Evolutionary conservation across 2,113 vertebrate genomes (phyloP), one percentile per base, ranked within the genome.

Genomic region (Arothron firmamentum): DNA sequence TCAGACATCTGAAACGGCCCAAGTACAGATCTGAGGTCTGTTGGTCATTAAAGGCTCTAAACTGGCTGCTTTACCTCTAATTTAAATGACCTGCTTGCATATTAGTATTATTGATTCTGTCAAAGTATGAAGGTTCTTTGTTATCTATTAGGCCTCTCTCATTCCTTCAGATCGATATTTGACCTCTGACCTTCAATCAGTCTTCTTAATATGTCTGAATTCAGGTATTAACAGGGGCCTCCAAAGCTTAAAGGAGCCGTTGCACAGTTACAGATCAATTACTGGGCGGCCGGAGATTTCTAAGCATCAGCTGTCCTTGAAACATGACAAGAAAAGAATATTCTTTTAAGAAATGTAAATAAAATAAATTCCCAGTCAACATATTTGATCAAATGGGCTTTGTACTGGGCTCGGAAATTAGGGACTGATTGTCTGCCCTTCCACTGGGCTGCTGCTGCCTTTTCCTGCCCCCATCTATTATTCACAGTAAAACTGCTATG

Each of bases 401-500:
- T 38, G 34, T 38, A 9, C 34, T n/a, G n/a, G n/a, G n/a, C n/a
- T n/a, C 4, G 34, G 38, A 49, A 18, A 56, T 18, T 48, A 3
- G 17, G 28, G 19, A 70, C 60, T 20, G 2, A 34, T 43, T 70
- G 45, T 19, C 7, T 53, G 11, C n/a, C 23, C 55, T 8, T 59
- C 34, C 50, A 62, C 62, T 2, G n/a, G 60, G 57, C 55, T 55
- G 63, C 67, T 58, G 53, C 54, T 53, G 69, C 65, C 61, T 74
- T 73, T 67, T 50, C 61, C 34, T 73, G 46, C 67, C 57, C 34
- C 23, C 17, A 17, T 85, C 63, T 56, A 85, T 85, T 77, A 83
- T 87, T 87, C 50, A 85, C 68, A 58, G 18, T 78, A 67, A 75
- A 83, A 67, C 49, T 71, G 50, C 67, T 15, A 75, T 60, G 67